Percentiles rank a stretch among this genome's conserved stretches.
phyloP scores from a whole-genome alignment of 1,140 invertebrate genomes.

The Nasonia vitripennis region DNA sequence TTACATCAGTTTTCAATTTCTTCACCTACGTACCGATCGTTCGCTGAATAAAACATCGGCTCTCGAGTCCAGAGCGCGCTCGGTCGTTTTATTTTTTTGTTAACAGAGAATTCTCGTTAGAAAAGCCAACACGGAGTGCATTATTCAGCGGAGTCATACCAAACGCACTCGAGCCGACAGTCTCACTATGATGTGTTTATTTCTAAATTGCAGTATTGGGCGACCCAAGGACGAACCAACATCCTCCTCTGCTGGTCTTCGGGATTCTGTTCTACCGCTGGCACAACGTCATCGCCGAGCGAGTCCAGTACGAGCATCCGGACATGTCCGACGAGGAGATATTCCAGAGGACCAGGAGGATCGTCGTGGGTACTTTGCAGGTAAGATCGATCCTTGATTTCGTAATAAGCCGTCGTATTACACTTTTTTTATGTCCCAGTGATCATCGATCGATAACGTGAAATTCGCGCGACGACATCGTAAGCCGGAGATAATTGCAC shows the following conservation, averaged over 20 bases:
- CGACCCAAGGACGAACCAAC: conserved; percentile 97
- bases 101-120: conserved; percentile 3
- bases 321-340: conserved; percentile 96
- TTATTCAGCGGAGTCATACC: neutral
- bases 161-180: neutral
- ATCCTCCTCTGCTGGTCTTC: conserved; percentile 94
- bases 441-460: no score
- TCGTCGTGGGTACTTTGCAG: conserved; percentile 95
- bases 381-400: conserved; percentile 71
- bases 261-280: conserved; percentile 96
- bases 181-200: neutral
- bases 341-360: conserved; percentile 91
- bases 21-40: neutral
- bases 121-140: neutral
- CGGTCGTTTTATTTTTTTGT: neutral
- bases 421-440: no score
- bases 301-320: conserved; percentile 86
- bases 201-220: conserved; percentile 86
- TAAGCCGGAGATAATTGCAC: no score
- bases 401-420: no score
- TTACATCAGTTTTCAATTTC: neutral
- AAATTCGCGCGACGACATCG: no score
- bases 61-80: no score
- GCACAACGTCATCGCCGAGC: conserved; percentile 93
- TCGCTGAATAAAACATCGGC: conserved; percentile 10